These are phyloP conservation scores for Drosophila kanekoi DNA, from an alignment of 2,888 invertebrate species.

Conservation along the genomic window DNA sequence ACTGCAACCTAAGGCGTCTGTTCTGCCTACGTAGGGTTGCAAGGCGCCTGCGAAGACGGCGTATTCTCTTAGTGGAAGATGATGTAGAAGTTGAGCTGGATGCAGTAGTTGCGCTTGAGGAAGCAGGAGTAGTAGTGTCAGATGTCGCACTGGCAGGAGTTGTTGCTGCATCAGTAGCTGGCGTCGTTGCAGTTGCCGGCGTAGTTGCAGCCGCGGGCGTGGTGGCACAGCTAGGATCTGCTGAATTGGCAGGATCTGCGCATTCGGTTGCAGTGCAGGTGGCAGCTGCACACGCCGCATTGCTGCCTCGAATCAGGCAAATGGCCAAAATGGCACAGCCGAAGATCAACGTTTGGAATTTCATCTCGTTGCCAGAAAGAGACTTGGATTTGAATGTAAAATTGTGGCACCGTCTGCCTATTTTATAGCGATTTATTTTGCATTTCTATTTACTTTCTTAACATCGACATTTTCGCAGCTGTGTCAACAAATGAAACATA, in stretches of 20 bases:
- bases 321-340: conserved; percentile 17
- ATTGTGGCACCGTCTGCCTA: no score
- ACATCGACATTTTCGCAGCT: no score
- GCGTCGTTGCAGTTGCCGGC: not conserved
- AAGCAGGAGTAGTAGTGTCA: not conserved
- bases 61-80: no score
- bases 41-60: not conserved
- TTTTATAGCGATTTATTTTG: no score
- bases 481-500: no score
- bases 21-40: not conserved
- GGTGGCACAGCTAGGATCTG: not conserved
- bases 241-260: not conserved
- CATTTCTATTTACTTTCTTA: no score
- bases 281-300: not conserved
- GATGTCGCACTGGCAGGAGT: not conserved
- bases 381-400: no score
- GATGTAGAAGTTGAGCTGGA: not conserved
- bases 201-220: not conserved
- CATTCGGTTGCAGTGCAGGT: conserved; percentile 4
- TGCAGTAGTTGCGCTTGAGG: not conserved
- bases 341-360: conserved; percentile 12
- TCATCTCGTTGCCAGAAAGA: conserved; percentile 10
- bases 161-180: not conserved
- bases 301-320: conserved; percentile 2
- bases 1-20: no score